Evolutionary conservation across 2,888 invertebrate genomes (phyloP), one percentile per base, ranked within the genome.

Genomic region (Pedicia rivosa): DNA sequence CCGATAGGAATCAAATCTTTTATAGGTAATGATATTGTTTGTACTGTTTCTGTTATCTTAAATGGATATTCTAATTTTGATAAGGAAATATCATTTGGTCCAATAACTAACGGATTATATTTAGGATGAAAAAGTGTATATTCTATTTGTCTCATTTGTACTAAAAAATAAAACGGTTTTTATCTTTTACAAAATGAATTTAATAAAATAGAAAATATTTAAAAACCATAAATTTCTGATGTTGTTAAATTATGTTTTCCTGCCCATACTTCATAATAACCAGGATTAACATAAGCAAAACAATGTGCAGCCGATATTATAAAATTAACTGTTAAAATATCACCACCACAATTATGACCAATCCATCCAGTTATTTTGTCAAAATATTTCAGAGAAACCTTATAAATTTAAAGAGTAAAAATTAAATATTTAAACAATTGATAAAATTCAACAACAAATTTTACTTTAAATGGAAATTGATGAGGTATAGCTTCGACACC

Each of bases 401-500:
- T 25, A 10, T 20, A 28, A 19, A 8, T 13, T 19, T 31, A 20
- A 20, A 20, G 5, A 20, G 5, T 6, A 20, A 20, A 20, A 6
- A 20, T 20, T 6, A 20, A 20, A 6, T 20, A 20, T 20, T 6
- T 20, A 20, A 20, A 20, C 20, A 20, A 20, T 6, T 6, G 20
- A 5, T 8, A 20, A 20, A 20, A 20, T 56, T 25, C 6, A 55
- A 53, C 6, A 52, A 49, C 28, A 53, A 52, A 40, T n/a, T n/a
- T n/a, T n/a, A n/a, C n/a, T n/a, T n/a, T n/a, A n/a, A 52, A 51
- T 2, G 57, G 57, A 25, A 49, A 53, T 38, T 50, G 46, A 35
- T 51, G 50, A 9, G 48, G 48, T 1, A 12, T 1, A 3, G 53
- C 48, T 19, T 48, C 26, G 5, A 12, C 19, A 10, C 39, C 39